Conservation (phyloP, 2,113 vertebrate species). For the Anoplopoma fimbria region DNA sequence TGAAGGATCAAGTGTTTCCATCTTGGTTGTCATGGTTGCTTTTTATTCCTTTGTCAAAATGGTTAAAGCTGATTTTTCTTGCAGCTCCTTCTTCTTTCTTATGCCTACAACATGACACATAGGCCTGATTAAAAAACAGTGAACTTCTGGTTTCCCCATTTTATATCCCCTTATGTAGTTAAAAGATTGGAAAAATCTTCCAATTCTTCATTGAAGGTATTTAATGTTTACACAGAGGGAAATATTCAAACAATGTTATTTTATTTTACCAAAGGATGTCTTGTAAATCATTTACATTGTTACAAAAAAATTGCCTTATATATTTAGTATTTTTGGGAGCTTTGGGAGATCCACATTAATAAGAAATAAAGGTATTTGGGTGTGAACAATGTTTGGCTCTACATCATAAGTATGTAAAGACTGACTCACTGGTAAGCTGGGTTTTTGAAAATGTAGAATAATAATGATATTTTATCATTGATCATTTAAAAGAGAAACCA, state of each 20-base stretch:
- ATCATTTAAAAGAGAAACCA: not conserved
- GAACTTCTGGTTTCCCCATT: not conserved
- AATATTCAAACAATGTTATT: not conserved
- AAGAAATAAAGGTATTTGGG: not conserved
- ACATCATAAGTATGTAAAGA: not conserved
- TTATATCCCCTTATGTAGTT: not conserved
- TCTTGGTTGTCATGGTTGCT: constrained; percentile 54
- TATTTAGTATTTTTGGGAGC: not conserved
- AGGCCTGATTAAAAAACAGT: not conserved
- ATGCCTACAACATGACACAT: constrained; percentile 38
- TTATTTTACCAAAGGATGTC: not conserved
- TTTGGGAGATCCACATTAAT: not conserved
- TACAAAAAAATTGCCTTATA: not conserved
- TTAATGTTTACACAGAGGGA: not conserved
- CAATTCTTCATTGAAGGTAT: not conserved
- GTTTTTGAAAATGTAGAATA: not conserved
- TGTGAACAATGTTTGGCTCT: not conserved
- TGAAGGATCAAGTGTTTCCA: constrained; percentile 72
- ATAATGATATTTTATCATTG: not conserved
- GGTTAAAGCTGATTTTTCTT: not conserved
- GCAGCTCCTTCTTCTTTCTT: constrained; percentile 32
- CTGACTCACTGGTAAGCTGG: not conserved
- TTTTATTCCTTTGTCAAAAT: constrained; percentile 4
- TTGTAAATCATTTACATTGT: not conserved
- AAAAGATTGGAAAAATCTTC: not conserved